Evolutionary conservation across 2,113 vertebrate species (phyloP), one percentile per base, ranked within the genome.

Genomic region (Saccopteryx bilineata): DNA sequence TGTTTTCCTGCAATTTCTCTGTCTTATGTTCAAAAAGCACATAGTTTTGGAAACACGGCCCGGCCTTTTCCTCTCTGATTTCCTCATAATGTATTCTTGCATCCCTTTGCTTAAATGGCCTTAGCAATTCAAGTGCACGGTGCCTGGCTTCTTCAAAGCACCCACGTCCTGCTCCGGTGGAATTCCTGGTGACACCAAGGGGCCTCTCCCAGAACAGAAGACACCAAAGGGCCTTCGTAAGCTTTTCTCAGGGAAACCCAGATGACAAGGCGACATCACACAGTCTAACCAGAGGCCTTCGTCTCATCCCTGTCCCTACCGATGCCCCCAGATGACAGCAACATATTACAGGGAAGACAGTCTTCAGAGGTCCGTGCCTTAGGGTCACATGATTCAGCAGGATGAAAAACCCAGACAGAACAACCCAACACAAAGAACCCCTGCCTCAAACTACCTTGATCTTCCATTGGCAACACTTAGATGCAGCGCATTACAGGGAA

Each of bases 1-100:
- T 33, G 78, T 86, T 87, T 91, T 69, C 3, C 8, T 31, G 81
- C n/a, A 13, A 52, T 74, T 78, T 87, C 93, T 68, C 84, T 58
- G 48, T 90, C 84, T 95, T 61, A 94, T 87, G 89, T 96, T 91
- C 92, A 94, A 90, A 94, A 94, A 48, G 72, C 60, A 8, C 80
- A 33, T 94, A 83, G 93, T 96, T 96, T 94, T 18, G 71, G 95
- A 91, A 88, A 91, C 83, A 52, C n/a, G 48, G 52, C 71, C 84
- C 89, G 61, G 11, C 80, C 81, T 31, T 78, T 61, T 56, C 81
- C 90, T 39, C 39, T 39, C 39, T 39, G 39, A 39, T 39, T 39
- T 39, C 39, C 39, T n/a, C 54, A 7, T 78, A 58, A 81, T 81
- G 60, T 14, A 28, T 21, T 46, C 63, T 31, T 4, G 8, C 28